phyloP scores from a whole-genome alignment of 2,888 invertebrate species.

The Drosophila emarginata region DNA sequence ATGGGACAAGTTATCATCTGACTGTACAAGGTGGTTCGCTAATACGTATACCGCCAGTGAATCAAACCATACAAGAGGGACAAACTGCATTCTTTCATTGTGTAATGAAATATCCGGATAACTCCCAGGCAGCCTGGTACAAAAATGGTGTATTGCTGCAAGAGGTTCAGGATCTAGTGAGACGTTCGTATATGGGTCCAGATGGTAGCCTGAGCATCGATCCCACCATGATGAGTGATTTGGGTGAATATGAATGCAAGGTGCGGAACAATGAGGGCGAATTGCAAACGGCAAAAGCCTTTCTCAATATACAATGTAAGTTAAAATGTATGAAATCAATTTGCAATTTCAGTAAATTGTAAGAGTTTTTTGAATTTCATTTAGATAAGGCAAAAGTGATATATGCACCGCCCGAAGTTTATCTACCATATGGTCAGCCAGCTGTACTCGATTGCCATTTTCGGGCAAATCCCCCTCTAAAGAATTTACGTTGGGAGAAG shows the following conservation, averaged over 20 bases:
- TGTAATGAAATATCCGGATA: slow-evolving; percentile 88
- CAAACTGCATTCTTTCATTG: slow-evolving; percentile 92
- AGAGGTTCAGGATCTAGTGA: slow-evolving; percentile 85
- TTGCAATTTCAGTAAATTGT: neutral
- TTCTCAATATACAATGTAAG: slow-evolving; percentile 96
- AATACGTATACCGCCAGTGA: slow-evolving; percentile 93
- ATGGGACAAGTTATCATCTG: slow-evolving; percentile 95
- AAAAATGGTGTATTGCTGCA: slow-evolving; percentile 87
- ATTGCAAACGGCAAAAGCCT: slow-evolving; percentile 91
- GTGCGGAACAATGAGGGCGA: slow-evolving; percentile 89
- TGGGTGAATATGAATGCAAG: slow-evolving; percentile 93
- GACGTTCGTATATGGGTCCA: slow-evolving; percentile 85
- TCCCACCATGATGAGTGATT: slow-evolving; percentile 90
- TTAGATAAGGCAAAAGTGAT: slow-evolving; percentile 95
- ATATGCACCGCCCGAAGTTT: slow-evolving; percentile 92
- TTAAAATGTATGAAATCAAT: slow-evolving; percentile 46
- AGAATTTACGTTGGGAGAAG: slow-evolving; percentile 95
- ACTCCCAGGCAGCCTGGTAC: slow-evolving; percentile 85
- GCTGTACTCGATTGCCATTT: slow-evolving; percentile 95
- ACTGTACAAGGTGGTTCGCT: slow-evolving; percentile 94
- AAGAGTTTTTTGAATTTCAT: slow-evolving; percentile 53
- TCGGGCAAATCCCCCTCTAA: slow-evolving; percentile 94
- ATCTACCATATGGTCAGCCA: slow-evolving; percentile 91
- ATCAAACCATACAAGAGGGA: slow-evolving; percentile 93
- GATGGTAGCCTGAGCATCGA: slow-evolving; percentile 92